Conservation (phyloP, 2,797 vertebrate species). For the Pogonophryne albipinna region DNA sequence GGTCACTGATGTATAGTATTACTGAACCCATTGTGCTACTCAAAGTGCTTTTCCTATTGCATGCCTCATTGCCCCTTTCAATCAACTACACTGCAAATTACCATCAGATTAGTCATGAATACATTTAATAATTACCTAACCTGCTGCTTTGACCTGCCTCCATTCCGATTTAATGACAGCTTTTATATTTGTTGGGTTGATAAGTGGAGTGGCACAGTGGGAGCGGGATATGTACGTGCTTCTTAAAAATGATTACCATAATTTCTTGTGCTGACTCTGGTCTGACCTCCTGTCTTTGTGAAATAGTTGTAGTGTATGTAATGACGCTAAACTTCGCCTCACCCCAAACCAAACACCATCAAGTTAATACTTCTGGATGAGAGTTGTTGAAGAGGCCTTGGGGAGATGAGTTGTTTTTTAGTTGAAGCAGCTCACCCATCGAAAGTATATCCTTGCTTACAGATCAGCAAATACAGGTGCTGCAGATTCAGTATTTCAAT, state of each 20-base stretch:
- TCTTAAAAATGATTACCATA: slow-evolving; percentile 35
- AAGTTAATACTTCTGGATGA: neutral
- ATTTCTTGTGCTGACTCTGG: slow-evolving; percentile 2
- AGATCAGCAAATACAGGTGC: neutral
- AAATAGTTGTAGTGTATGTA: neutral
- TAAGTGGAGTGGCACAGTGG: slow-evolving; percentile 1
- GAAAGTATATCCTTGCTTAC: slow-evolving; percentile 4
- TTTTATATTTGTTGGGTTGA: slow-evolving; percentile 8
- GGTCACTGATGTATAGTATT: neutral
- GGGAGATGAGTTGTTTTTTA: neutral
- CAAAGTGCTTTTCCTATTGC: neutral
- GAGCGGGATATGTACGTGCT: neutral
- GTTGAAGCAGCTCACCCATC: neutral
- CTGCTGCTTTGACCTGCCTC: slow-evolving; percentile 23
- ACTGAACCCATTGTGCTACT: neutral
- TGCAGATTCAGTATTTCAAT: neutral
- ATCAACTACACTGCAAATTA: slow-evolving; percentile 28
- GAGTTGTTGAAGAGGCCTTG: slow-evolving; percentile 11
- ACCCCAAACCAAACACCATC: neutral
- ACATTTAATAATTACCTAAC: slow-evolving; percentile 11
- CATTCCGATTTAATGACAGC: slow-evolving; percentile 21
- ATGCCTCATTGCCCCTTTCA: neutral
- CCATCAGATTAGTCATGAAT: slow-evolving; percentile 5
- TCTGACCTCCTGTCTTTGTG: neutral
- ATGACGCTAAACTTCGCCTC: neutral